Evolutionary conservation across 2,888 invertebrate species (phyloP).

Genomic region (Pammene fasciana): DNA sequence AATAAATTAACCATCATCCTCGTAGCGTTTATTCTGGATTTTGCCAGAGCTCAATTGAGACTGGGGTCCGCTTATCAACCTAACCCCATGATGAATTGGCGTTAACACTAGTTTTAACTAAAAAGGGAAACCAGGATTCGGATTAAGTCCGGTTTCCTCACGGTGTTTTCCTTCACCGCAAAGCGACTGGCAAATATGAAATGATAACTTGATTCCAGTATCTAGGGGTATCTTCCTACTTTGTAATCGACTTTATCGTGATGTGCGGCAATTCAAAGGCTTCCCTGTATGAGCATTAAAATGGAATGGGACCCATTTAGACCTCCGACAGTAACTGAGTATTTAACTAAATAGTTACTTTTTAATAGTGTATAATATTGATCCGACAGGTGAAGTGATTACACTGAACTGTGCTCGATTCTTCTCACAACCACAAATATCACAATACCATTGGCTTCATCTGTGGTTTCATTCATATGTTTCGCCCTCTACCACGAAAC

Average conservation of each 20-base stretch:
- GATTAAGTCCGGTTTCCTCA: no score
- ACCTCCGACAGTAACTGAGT: neutral
- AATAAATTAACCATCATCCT: no score
- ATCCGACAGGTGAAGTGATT: constrained; percentile 39
- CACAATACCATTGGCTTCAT: constrained; percentile 16
- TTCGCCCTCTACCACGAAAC: constrained; percentile 14
- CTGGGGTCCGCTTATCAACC: no score
- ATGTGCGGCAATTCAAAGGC: constrained; percentile 17
- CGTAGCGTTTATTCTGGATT: no score
- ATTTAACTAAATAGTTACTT: constrained; percentile 1
- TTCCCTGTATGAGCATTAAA: constrained; percentile 5
- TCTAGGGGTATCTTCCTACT: neutral
- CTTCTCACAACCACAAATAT: constrained; percentile 25
- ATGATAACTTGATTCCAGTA: neutral
- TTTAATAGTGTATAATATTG: neutral
- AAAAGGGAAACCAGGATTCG: no score
- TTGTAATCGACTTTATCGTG: neutral
- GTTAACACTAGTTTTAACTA: no score
- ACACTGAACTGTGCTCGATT: constrained; percentile 35
- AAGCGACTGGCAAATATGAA: no score
- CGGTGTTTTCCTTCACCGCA: no score
- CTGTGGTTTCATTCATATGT: constrained; percentile 40
- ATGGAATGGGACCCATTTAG: constrained; percentile 8
- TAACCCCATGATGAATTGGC: no score
- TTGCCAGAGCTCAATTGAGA: no score